These are phyloP conservation scores for Clarias magur DNA, from an alignment of 2,113 vertebrate genomes.

Conservation along the genomic window DNA sequence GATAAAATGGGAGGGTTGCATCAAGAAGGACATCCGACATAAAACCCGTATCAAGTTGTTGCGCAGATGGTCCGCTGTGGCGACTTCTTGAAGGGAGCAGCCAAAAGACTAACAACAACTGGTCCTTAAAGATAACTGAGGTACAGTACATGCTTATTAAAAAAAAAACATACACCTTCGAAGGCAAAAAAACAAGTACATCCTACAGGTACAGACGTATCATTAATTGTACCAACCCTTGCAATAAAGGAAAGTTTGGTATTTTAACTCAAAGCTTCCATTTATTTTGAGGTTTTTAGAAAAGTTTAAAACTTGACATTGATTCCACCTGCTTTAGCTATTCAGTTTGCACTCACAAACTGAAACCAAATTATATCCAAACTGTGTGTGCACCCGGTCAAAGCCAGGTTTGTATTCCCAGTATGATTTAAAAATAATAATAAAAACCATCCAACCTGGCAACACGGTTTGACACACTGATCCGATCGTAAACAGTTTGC, in stretches of 20 bases:
- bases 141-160: neutral
- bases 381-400: neutral
- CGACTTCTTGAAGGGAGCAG: too few species aligned
- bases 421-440: neutral
- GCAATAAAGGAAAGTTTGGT: neutral
- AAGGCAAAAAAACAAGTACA: neutral
- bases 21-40: too few species aligned
- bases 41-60: too few species aligned
- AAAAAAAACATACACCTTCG: neutral
- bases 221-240: neutral
- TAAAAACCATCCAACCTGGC: neutral
- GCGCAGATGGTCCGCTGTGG: too few species aligned
- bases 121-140: neutral
- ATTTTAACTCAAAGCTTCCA: neutral
- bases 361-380: neutral
- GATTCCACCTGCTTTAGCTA: too few species aligned
- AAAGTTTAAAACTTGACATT: neutral
- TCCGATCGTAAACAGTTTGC: conserved; percentile 21
- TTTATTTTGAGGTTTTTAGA: neutral
- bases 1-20: too few species aligned
- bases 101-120: neutral
- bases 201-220: neutral
- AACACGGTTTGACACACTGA: neutral
- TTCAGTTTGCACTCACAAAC: neutral
- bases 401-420: neutral